Evolutionary conservation across 1,140 invertebrate species (phyloP).

Genomic region (Drosophila paulistorum): DNA sequence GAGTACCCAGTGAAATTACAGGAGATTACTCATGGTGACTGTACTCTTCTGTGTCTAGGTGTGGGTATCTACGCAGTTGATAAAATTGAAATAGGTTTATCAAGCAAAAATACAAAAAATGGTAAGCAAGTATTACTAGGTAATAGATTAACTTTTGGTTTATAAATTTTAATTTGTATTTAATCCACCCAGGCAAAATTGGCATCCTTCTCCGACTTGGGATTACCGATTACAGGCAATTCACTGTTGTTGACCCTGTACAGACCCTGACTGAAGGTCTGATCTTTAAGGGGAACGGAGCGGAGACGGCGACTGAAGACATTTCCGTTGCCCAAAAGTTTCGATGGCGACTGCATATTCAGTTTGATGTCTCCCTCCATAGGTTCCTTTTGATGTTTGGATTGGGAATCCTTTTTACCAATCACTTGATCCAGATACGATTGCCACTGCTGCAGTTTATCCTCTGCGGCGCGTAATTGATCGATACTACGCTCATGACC

Average conservation of each 20-base stretch:
- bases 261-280: constrained; percentile 34
- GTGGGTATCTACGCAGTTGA: neutral
- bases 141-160: neutral
- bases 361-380: constrained; percentile 45
- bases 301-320: constrained; percentile 56
- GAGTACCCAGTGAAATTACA: neutral
- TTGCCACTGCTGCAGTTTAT: constrained; percentile 78
- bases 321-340: constrained; percentile 37
- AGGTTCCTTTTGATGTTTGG: constrained; percentile 25
- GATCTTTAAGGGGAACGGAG: constrained; percentile 40
- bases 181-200: constrained; percentile 81
- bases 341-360: constrained; percentile 33
- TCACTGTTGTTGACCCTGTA: constrained; percentile 69
- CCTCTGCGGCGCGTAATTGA: constrained; percentile 80
- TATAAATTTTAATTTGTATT: neutral
- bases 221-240: constrained; percentile 35
- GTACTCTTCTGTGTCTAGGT: neutral
- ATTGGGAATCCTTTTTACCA: constrained; percentile 18
- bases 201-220: constrained; percentile 61
- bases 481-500: constrained; percentile 84
- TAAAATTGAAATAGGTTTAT: too few relatives aligned
- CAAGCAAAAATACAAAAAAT: neutral
- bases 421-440: constrained; percentile 70
- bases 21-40: neutral
- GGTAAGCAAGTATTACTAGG: neutral